Evolutionary conservation across 2,888 invertebrate species (phyloP), one percentile per base, ranked within the genome.

Genomic region (Sipha maydis): DNA sequence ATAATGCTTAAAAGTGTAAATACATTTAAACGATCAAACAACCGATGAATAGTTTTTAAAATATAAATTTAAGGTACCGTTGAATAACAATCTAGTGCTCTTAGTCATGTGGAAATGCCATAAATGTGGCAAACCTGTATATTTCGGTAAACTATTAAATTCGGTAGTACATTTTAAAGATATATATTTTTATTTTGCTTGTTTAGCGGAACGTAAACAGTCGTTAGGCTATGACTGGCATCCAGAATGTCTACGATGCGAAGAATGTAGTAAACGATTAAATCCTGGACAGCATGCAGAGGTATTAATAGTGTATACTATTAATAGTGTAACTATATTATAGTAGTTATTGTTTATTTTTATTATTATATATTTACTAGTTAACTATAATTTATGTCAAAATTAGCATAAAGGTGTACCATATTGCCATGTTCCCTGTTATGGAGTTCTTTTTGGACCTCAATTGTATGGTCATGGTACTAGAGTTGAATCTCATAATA

Each of bases 401-500:
- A 21, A 21, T 67, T 77, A 95, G 95, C 91, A 96, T 92, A 96
- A 96, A 93, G 96, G 96, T 89, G 95, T 95, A 90, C 96, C 96
- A 84, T 97, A 96, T 91, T 97, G 96, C 91, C 95, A 96, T 92
- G 95, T 96, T 89, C 96, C 96, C 89, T 96, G 96, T 91, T 96
- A 96, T 92, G 95, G 95, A 89, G 95, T 96, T 25, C 92, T 96
- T 54, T 97, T 96, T 92, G 96, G 97, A 38, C 91, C 91, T 84
- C 95, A 96, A 91, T 93, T 96, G 31, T 96, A 96, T 92, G 96
- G 96, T 0, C 96, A 96, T 92, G 96, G 96, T 21, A 96, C 96
- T 28, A 93, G 95, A 91, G 95, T 96, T 31, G 96, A 96, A 92
- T 95, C 96, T 89, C 96, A 96, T 91, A 95, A 95, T 90, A 96